These are phyloP conservation scores for Cabera pusaria DNA, from an alignment of 2,888 invertebrate species.

Conservation along the genomic window DNA sequence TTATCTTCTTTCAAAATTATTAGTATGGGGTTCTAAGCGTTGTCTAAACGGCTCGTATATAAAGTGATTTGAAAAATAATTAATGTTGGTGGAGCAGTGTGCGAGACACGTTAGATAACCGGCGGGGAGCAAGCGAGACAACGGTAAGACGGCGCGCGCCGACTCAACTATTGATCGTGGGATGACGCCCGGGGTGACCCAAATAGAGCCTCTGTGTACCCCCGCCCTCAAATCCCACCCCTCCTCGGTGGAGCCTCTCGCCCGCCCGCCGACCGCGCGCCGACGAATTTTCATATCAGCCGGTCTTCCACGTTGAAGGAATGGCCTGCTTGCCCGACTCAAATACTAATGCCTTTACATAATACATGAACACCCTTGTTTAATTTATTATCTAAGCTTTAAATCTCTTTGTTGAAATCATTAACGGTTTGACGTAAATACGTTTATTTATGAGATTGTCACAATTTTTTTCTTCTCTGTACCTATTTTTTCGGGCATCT, in stretches of 20 bases:
- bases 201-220: constrained; percentile 78
- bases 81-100: constrained; percentile 71
- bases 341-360: constrained; percentile 67
- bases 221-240: constrained; percentile 56
- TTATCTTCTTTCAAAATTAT: constrained; percentile 27
- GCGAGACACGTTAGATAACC: constrained; percentile 77
- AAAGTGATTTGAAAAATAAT: constrained; percentile 68
- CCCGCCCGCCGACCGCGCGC: constrained; percentile 57
- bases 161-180: constrained; percentile 75
- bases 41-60: constrained; percentile 56
- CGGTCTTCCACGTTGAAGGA: constrained; percentile 68
- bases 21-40: constrained; percentile 39
- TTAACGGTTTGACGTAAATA: constrained; percentile 40
- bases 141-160: constrained; percentile 75
- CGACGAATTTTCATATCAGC: constrained; percentile 81
- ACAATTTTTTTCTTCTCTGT: background rate
- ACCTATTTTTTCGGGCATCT: no score
- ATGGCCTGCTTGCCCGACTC: constrained; percentile 59
- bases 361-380: constrained; percentile 54
- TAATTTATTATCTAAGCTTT: constrained; percentile 51
- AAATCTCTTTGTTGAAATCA: constrained; percentile 46
- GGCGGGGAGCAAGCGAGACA: constrained; percentile 63
- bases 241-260: constrained; percentile 47
- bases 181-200: constrained; percentile 83
- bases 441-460: constrained; percentile 7